Conservation (phyloP, 2,113 vertebrate species). For the Embiotoca jacksoni region DNA sequence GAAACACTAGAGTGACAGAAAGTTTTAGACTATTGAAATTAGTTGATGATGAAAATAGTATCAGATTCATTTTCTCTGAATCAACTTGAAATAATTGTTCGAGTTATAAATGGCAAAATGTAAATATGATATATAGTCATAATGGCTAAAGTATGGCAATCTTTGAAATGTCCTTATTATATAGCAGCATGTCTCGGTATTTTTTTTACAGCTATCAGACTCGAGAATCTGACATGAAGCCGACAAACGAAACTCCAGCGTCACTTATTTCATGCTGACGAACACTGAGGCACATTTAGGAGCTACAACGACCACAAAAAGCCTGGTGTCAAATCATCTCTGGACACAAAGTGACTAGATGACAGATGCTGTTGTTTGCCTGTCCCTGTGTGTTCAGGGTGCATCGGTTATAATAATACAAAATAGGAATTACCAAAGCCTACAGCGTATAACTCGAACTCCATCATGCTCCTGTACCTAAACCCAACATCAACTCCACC, state of each 20-base stretch:
- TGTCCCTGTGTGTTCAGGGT: no score
- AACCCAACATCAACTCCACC: constrained; percentile 4
- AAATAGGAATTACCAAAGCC: no score
- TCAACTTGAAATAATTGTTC: no score
- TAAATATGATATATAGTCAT: no score
- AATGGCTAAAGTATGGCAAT: no score
- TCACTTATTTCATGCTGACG: background rate
- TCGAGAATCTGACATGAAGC: background rate
- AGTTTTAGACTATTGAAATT: no score
- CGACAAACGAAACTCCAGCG: background rate
- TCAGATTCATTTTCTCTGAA: no score
- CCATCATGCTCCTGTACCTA: no score
- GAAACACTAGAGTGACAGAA: background rate
- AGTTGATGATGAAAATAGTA: no score
- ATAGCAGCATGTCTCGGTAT: background rate
- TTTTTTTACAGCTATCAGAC: no score
- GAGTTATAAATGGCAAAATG: no score
- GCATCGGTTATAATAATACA: no score
- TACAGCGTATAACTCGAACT: background rate
- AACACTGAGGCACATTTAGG: background rate
- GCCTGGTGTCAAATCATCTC: background rate
- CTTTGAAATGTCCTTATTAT: background rate
- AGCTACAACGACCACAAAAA: constrained; percentile 17
- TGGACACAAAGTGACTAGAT: constrained; percentile 4
- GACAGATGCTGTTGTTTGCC: background rate